Conservation (phyloP, 2,888 invertebrate species). For the Chorisops tibialis region DNA sequence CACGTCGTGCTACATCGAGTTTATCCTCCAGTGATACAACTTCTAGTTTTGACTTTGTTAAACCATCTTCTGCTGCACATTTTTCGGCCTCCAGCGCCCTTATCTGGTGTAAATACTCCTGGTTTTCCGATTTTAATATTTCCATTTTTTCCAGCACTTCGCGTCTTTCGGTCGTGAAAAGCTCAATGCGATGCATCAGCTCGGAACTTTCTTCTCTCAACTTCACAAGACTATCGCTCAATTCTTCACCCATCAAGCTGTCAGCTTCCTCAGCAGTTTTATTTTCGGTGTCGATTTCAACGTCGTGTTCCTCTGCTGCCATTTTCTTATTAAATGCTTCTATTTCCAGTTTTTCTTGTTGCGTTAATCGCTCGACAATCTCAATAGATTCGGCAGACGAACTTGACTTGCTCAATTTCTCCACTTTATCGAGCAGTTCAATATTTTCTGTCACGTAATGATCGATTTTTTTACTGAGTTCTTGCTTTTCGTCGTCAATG, state of each 20-base stretch:
- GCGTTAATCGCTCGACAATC: slow-evolving; percentile 68
- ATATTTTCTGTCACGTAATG: slow-evolving; percentile 70
- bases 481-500: slow-evolving; percentile 60
- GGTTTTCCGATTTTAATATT: slow-evolving; percentile 60
- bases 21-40: slow-evolving; percentile 43
- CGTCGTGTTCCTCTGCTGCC: not conserved
- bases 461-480: slow-evolving; percentile 61
- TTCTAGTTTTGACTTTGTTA: slow-evolving; percentile 54
- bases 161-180: slow-evolving; percentile 65
- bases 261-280: slow-evolving; percentile 3
- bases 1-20: not conserved
- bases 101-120: slow-evolving; percentile 55
- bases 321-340: slow-evolving; percentile 63
- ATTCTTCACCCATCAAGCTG: slow-evolving; percentile 33
- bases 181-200: slow-evolving; percentile 64
- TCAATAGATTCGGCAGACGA: slow-evolving; percentile 75
- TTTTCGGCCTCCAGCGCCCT: slow-evolving; percentile 57
- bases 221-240: slow-evolving; percentile 58
- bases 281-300: slow-evolving; percentile 32
- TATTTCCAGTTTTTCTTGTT: slow-evolving; percentile 67
- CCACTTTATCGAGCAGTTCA: slow-evolving; percentile 68
- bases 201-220: slow-evolving; percentile 64
- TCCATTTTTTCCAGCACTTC: slow-evolving; percentile 69
- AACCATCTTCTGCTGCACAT: slow-evolving; percentile 52
- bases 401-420: slow-evolving; percentile 67